Conservation (phyloP, 2,113 vertebrate genomes). For the Buteo buteo region DNA sequence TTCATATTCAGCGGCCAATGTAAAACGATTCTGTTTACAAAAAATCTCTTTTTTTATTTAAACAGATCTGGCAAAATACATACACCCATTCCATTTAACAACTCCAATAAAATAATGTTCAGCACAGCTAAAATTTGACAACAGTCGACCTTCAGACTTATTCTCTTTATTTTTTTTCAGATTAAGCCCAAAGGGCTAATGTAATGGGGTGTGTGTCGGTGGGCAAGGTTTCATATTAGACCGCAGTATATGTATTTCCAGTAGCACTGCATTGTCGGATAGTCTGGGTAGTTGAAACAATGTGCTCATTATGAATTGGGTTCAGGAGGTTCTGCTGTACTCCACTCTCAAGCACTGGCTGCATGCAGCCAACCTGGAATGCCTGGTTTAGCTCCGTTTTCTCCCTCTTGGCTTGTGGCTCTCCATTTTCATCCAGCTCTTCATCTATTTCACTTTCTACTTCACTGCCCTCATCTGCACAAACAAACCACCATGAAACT, state of each 20-base stretch:
- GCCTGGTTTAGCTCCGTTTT: slow-evolving; percentile 79
- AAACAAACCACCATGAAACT: slow-evolving; percentile 61
- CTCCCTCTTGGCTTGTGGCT: slow-evolving; percentile 80
- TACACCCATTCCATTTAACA: slow-evolving; percentile 77
- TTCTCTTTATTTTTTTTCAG: slow-evolving; percentile 47
- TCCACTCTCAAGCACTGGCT: slow-evolving; percentile 75
- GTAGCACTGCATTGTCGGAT: slow-evolving; percentile 82
- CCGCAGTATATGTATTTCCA: slow-evolving; percentile 83
- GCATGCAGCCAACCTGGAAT: slow-evolving; percentile 76
- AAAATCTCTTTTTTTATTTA: background rate
- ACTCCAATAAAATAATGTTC: slow-evolving; percentile 74
- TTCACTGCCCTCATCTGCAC: slow-evolving; percentile 83
- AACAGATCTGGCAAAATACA: slow-evolving; percentile 73
- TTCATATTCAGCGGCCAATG: slow-evolving; percentile 57
- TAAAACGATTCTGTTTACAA: slow-evolving; percentile 68
- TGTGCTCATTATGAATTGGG: slow-evolving; percentile 81
- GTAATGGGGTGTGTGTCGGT: background rate
- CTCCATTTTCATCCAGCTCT: slow-evolving; percentile 81
- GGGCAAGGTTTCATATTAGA: slow-evolving; percentile 65
- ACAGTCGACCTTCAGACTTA: slow-evolving; percentile 72
- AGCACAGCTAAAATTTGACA: slow-evolving; percentile 76
- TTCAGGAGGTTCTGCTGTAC: slow-evolving; percentile 78
- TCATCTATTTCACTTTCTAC: slow-evolving; percentile 84
- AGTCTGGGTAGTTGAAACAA: slow-evolving; percentile 78
- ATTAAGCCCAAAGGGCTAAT: slow-evolving; percentile 67